A percentile compares a stretch with the other conserved stretches of the same genome.
Evolutionary conservation across 2,888 invertebrate species (phyloP).

Genomic region (Elmis aenea): DNA sequence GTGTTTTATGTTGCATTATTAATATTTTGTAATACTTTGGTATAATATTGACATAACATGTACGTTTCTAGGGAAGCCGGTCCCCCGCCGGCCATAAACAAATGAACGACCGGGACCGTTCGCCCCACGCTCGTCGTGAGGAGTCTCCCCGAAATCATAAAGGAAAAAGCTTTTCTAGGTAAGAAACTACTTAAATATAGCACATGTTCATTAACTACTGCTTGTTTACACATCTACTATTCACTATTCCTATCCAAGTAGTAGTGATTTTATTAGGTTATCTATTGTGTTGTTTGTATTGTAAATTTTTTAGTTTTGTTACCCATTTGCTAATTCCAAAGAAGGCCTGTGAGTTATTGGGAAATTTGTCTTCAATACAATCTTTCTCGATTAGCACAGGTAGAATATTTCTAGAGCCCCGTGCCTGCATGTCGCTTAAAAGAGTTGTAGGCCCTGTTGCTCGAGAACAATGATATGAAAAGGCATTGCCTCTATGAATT

Average conservation of each 20-base stretch:
- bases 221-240: neutral
- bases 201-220: neutral
- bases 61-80: constrained; percentile 36
- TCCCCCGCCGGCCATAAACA: constrained; percentile 36
- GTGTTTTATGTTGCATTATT: too few relatives aligned
- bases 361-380: constrained; percentile 26
- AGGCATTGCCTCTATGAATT: neutral
- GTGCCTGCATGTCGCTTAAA: constrained; percentile 31
- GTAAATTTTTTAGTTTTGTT: too few relatives aligned
- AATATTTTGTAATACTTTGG: too few relatives aligned
- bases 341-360: constrained; percentile 36
- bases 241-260: too few relatives aligned
- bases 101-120: constrained; percentile 39
- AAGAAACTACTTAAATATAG: constrained; percentile 13
- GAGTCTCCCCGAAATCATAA: constrained; percentile 45
- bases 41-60: constrained; percentile 14
- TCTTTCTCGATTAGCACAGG: constrained; percentile 38
- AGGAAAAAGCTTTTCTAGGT: constrained; percentile 45
- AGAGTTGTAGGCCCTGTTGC: constrained; percentile 35
- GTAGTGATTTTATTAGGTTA: too few relatives aligned
- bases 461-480: constrained; percentile 24
- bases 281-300: too few relatives aligned
- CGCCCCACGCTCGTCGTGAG: constrained; percentile 42
- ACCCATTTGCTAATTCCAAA: too few relatives aligned
- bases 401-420: constrained; percentile 30